A percentile compares a stretch with the other conserved stretches of the same genome.
phyloP scores from a whole-genome alignment of 2,797 vertebrate species.

The Muscicapa comitata region DNA sequence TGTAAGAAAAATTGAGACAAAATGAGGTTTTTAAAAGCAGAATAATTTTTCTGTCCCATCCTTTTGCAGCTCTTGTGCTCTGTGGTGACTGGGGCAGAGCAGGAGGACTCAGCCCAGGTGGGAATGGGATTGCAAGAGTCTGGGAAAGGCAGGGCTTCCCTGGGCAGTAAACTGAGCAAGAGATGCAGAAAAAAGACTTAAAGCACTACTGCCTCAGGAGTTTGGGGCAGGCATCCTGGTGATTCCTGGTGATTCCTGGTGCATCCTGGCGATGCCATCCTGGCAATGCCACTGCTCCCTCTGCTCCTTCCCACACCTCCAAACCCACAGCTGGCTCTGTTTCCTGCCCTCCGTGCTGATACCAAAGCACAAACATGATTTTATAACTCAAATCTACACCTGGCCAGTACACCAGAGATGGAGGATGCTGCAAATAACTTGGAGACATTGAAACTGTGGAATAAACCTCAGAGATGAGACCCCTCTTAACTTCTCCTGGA shows the following conservation, averaged over 20 bases:
- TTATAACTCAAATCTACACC: neutral
- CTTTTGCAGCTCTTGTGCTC: neutral
- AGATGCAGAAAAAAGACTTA: neutral
- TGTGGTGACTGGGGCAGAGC: neutral
- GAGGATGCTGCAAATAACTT: neutral
- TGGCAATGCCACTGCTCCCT: neutral
- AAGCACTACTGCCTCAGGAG: neutral
- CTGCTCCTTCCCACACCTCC: neutral
- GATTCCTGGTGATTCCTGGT: neutral
- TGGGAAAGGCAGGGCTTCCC: neutral
- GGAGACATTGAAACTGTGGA: neutral
- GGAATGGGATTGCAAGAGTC: neutral
- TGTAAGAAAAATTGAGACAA: neutral
- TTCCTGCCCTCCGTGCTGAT: neutral
- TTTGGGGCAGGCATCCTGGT: neutral
- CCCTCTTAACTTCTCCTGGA: neutral
- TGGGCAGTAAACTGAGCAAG: neutral
- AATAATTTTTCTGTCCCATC: neutral
- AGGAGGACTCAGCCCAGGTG: neutral
- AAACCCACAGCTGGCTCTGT: neutral
- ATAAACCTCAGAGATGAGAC: neutral
- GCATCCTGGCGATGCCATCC: neutral
- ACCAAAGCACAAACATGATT: neutral
- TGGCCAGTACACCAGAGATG: rapidly evolving
- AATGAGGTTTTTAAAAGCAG: neutral